These are phyloP conservation scores for Conopomorpha cramerella DNA, from an alignment of 1,140 invertebrate genomes.

Conservation along the genomic window DNA sequence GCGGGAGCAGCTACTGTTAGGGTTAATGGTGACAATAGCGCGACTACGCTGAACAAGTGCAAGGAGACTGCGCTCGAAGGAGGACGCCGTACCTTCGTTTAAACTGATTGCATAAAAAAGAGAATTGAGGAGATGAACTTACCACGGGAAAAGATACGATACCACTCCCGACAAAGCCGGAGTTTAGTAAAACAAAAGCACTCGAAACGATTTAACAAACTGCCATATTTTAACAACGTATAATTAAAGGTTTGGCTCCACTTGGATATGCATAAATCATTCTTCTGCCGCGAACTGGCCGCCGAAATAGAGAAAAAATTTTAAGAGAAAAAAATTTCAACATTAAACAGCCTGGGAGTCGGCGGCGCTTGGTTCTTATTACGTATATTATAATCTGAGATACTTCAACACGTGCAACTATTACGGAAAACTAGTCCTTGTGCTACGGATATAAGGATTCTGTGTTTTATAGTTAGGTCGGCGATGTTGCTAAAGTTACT, in stretches of 20 bases:
- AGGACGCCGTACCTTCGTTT: background rate
- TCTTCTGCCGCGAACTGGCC: conserved; percentile 50
- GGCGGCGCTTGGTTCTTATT: no score
- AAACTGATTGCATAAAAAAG: conserved; percentile 9
- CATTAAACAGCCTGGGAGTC: conserved; percentile 37
- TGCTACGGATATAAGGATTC: no score
- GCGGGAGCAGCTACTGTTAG: background rate
- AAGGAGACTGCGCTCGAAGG: background rate
- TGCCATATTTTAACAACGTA: conserved; percentile 61
- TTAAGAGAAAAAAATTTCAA: conserved; percentile 59
- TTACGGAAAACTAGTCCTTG: no score
- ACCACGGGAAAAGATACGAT: conserved; percentile 20
- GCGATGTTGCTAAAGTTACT: no score
- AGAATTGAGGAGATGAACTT: conserved; percentile 36
- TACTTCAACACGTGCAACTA: no score
- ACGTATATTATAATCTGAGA: no score
- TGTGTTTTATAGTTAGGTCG: no score
- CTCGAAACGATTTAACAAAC: conserved; percentile 53
- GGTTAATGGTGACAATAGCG: background rate
- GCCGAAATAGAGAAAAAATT: conserved; percentile 59
- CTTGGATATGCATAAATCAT: conserved; percentile 59
- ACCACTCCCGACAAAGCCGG: no score
- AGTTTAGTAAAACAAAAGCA: conserved; percentile 52
- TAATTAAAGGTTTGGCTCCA: conserved; percentile 58
- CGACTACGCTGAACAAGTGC: background rate